A percentile compares a stretch with the other conserved stretches of the same genome.
These are phyloP conservation scores for Eretmocerus hayati DNA, from an alignment of 2,888 invertebrate species.

Conservation along the genomic window DNA sequence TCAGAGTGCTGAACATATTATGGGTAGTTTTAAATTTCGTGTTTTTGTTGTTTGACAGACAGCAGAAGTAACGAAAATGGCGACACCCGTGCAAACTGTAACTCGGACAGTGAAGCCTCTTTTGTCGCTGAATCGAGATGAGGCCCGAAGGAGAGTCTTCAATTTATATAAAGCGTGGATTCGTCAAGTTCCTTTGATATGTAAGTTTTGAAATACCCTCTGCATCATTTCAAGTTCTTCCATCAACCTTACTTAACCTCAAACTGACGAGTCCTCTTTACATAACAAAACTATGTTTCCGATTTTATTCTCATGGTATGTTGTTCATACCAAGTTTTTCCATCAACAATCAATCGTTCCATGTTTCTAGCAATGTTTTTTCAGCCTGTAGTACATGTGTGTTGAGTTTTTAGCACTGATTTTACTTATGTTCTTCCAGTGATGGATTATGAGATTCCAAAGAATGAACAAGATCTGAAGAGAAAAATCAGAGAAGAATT, in stretches of 20 bases:
- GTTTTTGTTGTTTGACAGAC: no score
- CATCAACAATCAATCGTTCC: neutral
- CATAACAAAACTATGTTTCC: no score
- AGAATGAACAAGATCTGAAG: constrained; percentile 61
- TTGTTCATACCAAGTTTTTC: no score
- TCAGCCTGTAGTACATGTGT: neutral
- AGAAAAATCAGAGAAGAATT: constrained; percentile 74
- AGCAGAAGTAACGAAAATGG: constrained; percentile 15
- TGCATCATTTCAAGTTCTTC: neutral
- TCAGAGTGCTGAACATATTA: no score
- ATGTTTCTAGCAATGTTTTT: neutral
- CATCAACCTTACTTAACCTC: constrained; percentile 33
- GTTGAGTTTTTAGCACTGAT: no score
- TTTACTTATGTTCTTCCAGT: no score
- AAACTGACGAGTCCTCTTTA: constrained; percentile 16
- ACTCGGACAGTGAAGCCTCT: constrained; percentile 70
- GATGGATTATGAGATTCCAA: constrained; percentile 75
- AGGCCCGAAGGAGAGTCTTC: constrained; percentile 76
- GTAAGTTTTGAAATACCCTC: constrained; percentile 53
- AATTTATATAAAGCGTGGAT: constrained; percentile 92
- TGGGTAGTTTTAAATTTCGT: no score
- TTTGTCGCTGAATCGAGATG: constrained; percentile 67
- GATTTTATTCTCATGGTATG: no score
- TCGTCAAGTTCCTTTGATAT: constrained; percentile 80
- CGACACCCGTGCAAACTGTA: constrained; percentile 10